Evolutionary conservation across 2,888 invertebrate species (phyloP).

Genomic region (Trichacis sp.): DNA sequence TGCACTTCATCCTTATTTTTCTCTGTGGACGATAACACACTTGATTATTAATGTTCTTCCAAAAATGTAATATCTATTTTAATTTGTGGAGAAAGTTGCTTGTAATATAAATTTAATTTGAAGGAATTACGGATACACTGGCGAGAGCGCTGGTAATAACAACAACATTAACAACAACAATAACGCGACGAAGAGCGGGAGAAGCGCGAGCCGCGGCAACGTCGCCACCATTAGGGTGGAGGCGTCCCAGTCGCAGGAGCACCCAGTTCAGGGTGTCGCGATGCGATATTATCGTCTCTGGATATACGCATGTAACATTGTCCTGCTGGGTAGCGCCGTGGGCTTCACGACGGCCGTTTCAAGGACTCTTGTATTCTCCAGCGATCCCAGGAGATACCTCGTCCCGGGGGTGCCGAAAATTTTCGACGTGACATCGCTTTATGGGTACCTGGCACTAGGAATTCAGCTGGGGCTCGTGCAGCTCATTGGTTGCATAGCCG

Average conservation of each 20-base stretch:
- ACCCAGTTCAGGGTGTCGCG: constrained; percentile 74
- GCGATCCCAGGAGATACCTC: constrained; percentile 79
- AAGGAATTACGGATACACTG: constrained; percentile 43
- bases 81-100: no score
- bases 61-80: no score
- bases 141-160: constrained; percentile 22
- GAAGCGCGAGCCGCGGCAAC: constrained; percentile 46
- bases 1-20: no score
- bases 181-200: constrained; percentile 41
- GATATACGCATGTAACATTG: constrained; percentile 93
- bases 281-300: constrained; percentile 90
- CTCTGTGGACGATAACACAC: no score
- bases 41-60: no score
- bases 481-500: constrained; percentile 85
- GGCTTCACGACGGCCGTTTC: constrained; percentile 84
- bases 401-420: constrained; percentile 79
- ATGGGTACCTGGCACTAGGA: constrained; percentile 85
- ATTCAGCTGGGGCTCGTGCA: constrained; percentile 80
- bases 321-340: constrained; percentile 84
- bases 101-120: no score
- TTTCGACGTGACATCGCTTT: constrained; percentile 85
- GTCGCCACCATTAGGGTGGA: constrained; percentile 51
- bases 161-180: constrained; percentile 42
- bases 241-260: constrained; percentile 70
- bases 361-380: constrained; percentile 73